phyloP scores from a whole-genome alignment of 2,797 vertebrate genomes.

The Peromyscus attwateri region DNA sequence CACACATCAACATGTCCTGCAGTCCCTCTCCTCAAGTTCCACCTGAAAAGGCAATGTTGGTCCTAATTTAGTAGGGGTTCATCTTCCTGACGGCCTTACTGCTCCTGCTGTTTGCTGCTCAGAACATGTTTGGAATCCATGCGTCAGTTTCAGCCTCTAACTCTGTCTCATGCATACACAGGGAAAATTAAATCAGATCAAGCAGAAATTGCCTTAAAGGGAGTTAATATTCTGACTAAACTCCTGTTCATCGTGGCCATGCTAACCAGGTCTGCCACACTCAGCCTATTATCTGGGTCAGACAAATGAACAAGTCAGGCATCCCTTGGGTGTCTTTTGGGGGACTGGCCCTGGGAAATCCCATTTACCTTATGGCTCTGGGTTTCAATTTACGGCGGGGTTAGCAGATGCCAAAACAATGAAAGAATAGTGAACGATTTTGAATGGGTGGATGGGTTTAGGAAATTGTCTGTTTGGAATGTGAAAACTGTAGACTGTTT shows the following conservation, averaged over 20 bases:
- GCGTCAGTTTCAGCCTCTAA: slow-evolving; percentile 76
- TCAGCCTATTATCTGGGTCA: neutral
- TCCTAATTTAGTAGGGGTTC: neutral
- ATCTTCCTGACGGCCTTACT: neutral
- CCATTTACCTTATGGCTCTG: slow-evolving; percentile 71
- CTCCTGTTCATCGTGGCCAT: neutral
- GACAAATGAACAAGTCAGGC: neutral
- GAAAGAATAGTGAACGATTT: slow-evolving; percentile 27
- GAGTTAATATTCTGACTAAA: slow-evolving; percentile 81
- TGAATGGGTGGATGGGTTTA: neutral
- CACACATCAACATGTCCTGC: neutral
- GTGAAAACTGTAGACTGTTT: neutral
- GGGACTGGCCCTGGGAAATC: neutral
- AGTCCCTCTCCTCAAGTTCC: slow-evolving; percentile 40
- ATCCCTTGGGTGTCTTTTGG: neutral
- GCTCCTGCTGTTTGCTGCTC: neutral
- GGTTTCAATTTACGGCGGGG: slow-evolving; percentile 72
- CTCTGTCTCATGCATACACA: slow-evolving; percentile 68
- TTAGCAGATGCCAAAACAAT: neutral
- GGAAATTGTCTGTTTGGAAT: neutral
- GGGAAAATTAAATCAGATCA: slow-evolving; percentile 82
- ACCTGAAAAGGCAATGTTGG: neutral
- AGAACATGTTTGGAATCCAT: slow-evolving; percentile 55
- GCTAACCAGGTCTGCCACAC: neutral
- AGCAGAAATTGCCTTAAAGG: slow-evolving; percentile 81